Conservation (phyloP, 2,888 invertebrate species). For the Torymus aiolomorphi region DNA sequence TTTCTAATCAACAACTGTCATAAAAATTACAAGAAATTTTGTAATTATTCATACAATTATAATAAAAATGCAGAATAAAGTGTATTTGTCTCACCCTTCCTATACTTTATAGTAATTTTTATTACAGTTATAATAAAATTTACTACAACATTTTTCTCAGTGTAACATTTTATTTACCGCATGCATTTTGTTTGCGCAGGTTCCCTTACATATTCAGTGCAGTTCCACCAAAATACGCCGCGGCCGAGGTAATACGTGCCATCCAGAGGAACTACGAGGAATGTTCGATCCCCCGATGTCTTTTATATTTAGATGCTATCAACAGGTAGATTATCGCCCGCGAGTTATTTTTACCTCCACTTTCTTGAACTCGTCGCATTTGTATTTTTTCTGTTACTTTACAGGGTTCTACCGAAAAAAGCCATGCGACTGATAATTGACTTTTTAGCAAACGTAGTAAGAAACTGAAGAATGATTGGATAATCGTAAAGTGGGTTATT, state of each 20-base stretch:
- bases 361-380: neutral
- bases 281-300: slow-evolving; percentile 68
- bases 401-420: slow-evolving; percentile 64
- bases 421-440: slow-evolving; percentile 65
- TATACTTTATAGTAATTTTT: too few relatives aligned
- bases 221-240: slow-evolving; percentile 65
- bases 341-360: neutral
- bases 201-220: slow-evolving; percentile 67
- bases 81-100: too few relatives aligned
- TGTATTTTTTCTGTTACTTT: neutral
- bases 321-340: slow-evolving; percentile 61
- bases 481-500: neutral
- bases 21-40: too few relatives aligned
- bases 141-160: too few relatives aligned
- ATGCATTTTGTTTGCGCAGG: slow-evolving; percentile 45
- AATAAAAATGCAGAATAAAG: too few relatives aligned
- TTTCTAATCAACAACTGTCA: too few relatives aligned
- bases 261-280: slow-evolving; percentile 68
- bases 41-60: too few relatives aligned
- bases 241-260: slow-evolving; percentile 66
- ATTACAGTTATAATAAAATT: too few relatives aligned
- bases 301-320: slow-evolving; percentile 64
- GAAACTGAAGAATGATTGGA: slow-evolving; percentile 3
- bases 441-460: slow-evolving; percentile 61
- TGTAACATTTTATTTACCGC: too few relatives aligned